Evolutionary conservation across 2,888 invertebrate genomes (phyloP).

Genomic region (Rotaria socialis): DNA sequence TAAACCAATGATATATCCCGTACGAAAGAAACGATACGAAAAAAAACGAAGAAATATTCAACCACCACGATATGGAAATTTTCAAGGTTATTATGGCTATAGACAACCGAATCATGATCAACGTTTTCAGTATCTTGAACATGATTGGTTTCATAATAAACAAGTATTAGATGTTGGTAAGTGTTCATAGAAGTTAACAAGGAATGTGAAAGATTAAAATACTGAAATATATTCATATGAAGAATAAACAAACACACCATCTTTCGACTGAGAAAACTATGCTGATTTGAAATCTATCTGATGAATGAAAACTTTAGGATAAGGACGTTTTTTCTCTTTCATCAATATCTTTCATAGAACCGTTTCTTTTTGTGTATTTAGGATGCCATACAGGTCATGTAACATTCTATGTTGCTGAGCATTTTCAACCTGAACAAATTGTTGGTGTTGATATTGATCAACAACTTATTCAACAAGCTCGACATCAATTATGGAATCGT

Average conservation of each 20-base stretch:
- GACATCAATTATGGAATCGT: conserved; percentile 69
- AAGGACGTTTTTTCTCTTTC: background rate
- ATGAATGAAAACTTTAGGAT: background rate
- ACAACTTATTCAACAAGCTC: conserved; percentile 72
- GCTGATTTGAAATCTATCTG: background rate
- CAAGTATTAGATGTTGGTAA: conserved; percentile 68
- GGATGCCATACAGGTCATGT: conserved; percentile 96
- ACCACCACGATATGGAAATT: conserved; percentile 70
- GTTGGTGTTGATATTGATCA: conserved; percentile 90
- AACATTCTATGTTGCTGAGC: conserved; percentile 80
- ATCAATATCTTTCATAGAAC: conserved; percentile 57
- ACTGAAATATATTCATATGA: background rate
- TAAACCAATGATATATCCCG: background rate
- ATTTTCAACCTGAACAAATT: conserved; percentile 77
- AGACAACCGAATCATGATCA: conserved; percentile 76
- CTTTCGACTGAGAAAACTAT: conserved; percentile 10
- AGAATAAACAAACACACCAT: background rate
- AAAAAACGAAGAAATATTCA: background rate
- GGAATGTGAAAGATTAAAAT: background rate
- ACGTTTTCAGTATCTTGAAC: conserved; percentile 75
- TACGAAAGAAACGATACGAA: background rate
- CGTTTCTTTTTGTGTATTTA: conserved; percentile 60
- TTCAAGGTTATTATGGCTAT: conserved; percentile 91
- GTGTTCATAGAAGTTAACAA: background rate
- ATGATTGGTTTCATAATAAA: conserved; percentile 78